Evolutionary conservation across 1,140 invertebrate species (phyloP).

Genomic region (Tribolium castaneum): DNA sequence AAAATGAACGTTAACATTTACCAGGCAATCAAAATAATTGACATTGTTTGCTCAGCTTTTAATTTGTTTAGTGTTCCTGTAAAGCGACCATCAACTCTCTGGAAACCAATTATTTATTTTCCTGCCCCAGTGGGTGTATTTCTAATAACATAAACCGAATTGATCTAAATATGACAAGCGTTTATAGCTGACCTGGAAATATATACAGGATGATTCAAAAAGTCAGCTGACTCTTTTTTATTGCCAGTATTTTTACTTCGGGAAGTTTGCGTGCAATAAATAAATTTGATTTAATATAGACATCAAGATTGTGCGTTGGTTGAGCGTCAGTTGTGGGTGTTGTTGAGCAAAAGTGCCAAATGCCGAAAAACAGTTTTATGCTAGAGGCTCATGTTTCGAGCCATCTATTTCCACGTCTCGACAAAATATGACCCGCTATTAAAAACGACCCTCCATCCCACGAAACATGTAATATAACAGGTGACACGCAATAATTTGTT

Average conservation of each 20-base stretch:
- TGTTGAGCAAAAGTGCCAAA: neutral
- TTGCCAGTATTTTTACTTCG: neutral
- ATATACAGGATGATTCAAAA: neutral
- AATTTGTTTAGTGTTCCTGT: constrained; percentile 28
- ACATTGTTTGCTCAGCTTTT: constrained; percentile 43
- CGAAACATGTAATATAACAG: constrained; percentile 23
- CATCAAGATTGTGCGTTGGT: neutral
- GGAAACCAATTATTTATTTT: constrained; percentile 32
- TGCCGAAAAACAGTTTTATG: neutral
- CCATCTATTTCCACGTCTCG: neutral
- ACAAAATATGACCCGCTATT: constrained; percentile 3
- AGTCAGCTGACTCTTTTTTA: too few species aligned
- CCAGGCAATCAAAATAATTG: constrained; percentile 44
- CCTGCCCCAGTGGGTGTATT: constrained; percentile 5
- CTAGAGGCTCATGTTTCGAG: neutral
- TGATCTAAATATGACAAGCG: constrained; percentile 15
- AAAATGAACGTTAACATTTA: constrained; percentile 41
- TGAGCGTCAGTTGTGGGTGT: neutral
- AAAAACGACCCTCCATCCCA: constrained; percentile 9
- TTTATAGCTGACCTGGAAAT: neutral
- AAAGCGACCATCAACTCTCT: constrained; percentile 6
- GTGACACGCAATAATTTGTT: constrained; percentile 28
- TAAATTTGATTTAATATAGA: neutral
- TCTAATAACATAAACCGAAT: constrained; percentile 28
- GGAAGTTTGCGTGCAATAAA: neutral